Base-by-base conservation (phyloP, 2,113 vertebrate genomes). In the Oxyura jamaicensis region DNA sequence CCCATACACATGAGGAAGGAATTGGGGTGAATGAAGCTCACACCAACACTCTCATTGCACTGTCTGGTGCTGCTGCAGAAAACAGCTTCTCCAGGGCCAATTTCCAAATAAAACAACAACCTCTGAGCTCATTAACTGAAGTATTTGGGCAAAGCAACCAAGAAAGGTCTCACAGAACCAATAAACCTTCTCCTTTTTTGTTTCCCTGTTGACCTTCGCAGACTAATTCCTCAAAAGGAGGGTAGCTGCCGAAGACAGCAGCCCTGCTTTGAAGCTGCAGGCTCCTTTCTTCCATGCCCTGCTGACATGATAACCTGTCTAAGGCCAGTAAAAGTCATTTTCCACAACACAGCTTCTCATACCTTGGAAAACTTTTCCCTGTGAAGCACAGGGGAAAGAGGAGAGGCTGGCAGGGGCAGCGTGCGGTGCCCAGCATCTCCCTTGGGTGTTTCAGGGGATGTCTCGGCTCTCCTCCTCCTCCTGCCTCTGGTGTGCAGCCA, bases 351-450 rank as follows among this genome's bases (percentile, higher is more conserved):
- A n/a, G 23, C 50, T 13, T 39, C 39, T 55, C 36, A 31, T 7
- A 48, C 44, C 55, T 90, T n/a, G 28, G 11, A 88, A 44, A 77
- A 10, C 5, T 90, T 71, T 85, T 39, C 16, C 36, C 55, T 13
- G 4, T 2, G 29, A 33, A 62, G 74, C 29, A 21, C 55, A 14
- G 6, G 7, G 3, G 15, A 35, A 59, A 39, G 2, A 13, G 6
- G 2, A 42, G 55, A 77, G 10, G 6, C 15, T 60, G 29, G 83
- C 67, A 67, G 50, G 62, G 77, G 42, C 10, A 67, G 10, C 1
- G 0, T 29, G 25, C 1, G 0, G 33, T 62, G 25, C 76, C 50
- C 76, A 66, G 26, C 1, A 0, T 50, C 46, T 86, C n/a, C 53
- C 50, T 59, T 79, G 79, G 17, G 33, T 66, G 11, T 48, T 39